phyloP scores from a whole-genome alignment of 1,140 invertebrate species.

The Holotrichia oblita region DNA sequence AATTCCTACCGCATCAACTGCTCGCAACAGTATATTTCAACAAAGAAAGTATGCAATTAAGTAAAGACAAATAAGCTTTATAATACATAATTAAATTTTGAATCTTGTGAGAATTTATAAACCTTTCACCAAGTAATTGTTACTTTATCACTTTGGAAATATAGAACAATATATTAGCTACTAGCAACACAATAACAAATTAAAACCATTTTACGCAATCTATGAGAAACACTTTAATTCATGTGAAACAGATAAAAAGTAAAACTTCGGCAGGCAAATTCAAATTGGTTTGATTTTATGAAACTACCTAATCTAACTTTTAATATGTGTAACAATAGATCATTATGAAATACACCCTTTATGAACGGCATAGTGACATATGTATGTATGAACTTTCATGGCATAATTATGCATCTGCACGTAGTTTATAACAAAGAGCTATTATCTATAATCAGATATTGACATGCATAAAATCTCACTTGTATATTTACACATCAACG shows the following conservation, averaged over 20 bases:
- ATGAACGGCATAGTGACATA: neutral
- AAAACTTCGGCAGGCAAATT: too few relatives aligned
- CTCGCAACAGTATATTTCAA: too few relatives aligned
- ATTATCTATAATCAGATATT: neutral
- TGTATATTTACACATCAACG: too few relatives aligned
- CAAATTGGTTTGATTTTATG: too few relatives aligned
- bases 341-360: too few relatives aligned
- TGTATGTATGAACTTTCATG: neutral
- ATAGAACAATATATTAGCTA: neutral
- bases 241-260: too few relatives aligned
- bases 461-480: neutral
- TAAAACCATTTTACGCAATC: neutral
- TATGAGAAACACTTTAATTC: neutral
- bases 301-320: too few relatives aligned
- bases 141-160: neutral
- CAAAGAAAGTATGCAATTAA: too few relatives aligned
- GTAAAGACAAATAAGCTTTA: too few relatives aligned
- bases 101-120: neutral
- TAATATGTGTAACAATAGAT: too few relatives aligned
- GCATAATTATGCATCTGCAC: neutral
- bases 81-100: neutral
- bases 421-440: neutral
- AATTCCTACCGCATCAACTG: too few relatives aligned
- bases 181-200: neutral
- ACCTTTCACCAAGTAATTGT: neutral